phyloP scores from a whole-genome alignment of 2,888 invertebrate genomes.

The Drosophila pseudotalamancana region DNA sequence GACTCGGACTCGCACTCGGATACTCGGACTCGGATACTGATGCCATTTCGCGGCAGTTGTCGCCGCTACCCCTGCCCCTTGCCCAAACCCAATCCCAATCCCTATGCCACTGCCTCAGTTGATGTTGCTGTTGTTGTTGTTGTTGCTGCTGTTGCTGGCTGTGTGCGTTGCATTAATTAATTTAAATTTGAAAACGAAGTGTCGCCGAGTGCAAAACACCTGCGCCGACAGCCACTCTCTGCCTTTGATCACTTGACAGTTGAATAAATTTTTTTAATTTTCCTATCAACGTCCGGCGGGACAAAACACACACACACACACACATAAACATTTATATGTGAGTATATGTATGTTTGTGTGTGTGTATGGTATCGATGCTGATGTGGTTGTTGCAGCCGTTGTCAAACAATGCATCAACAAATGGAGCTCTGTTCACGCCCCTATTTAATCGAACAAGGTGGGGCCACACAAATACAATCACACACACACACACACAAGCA shows the following conservation, averaged over 20 bases:
- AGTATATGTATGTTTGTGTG: not conserved
- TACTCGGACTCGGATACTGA: constrained; percentile 42
- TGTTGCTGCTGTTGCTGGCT: not conserved
- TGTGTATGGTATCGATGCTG: constrained; percentile 7
- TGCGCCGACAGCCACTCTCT: constrained; percentile 71
- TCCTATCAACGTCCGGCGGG: constrained; percentile 57
- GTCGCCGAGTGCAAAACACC: constrained; percentile 80
- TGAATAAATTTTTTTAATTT: constrained; percentile 78
- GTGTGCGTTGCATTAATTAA: constrained; percentile 76
- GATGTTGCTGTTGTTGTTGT: too few relatives aligned
- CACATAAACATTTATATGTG: not conserved
- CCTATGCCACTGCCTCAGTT: too few relatives aligned
- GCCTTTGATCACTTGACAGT: constrained; percentile 77
- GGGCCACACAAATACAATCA: constrained; percentile 34
- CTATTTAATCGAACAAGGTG: constrained; percentile 34
- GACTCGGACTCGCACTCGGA: too few relatives aligned
- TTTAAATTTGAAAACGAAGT: constrained; percentile 75
- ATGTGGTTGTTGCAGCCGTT: constrained; percentile 13
- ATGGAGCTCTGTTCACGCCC: constrained; percentile 31
- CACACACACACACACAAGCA: constrained; percentile 3
- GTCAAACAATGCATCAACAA: constrained; percentile 16
- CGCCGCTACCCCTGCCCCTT: constrained; percentile 4
- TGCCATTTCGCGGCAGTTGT: constrained; percentile 28
- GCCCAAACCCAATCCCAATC: too few relatives aligned
- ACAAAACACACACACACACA: not conserved